A percentile compares a stretch with the other conserved stretches of the same genome.
These are phyloP conservation scores for Nycticorax nycticorax DNA, from an alignment of 2,113 vertebrate species.

Conservation along the genomic window DNA sequence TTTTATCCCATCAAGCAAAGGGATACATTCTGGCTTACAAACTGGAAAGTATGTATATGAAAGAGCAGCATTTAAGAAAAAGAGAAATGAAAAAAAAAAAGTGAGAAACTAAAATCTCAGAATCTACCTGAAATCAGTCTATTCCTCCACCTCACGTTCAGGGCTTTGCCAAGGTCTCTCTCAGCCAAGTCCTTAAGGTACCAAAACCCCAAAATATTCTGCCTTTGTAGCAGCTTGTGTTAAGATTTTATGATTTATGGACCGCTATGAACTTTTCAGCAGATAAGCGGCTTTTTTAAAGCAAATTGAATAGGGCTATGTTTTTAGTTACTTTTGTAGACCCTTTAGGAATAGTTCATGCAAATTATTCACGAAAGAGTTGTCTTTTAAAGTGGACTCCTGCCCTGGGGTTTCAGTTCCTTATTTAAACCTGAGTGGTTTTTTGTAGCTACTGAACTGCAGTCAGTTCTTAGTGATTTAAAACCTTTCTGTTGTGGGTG, in stretches of 20 bases:
- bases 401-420: not conserved
- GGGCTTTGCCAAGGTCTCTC: not conserved
- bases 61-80: not conserved
- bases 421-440: not conserved
- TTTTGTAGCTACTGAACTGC: not conserved
- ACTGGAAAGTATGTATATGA: not conserved
- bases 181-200: not conserved
- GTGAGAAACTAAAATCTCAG: accelerated
- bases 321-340: not conserved
- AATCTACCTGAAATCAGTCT: not conserved
- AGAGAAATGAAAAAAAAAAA: no score
- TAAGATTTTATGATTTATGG: not conserved
- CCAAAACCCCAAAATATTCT: not conserved
- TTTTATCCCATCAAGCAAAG: not conserved
- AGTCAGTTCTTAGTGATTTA: not conserved
- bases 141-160: not conserved
- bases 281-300: not conserved
- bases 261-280: not conserved
- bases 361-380: not conserved
- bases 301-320: not conserved
- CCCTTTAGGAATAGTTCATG: not conserved
- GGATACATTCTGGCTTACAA: not conserved
- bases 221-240: not conserved
- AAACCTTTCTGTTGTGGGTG: not conserved
- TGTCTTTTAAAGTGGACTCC: not conserved